Evolutionary conservation across 2,113 vertebrate genomes (phyloP).

Genomic region (Hippoglossus stenolepis): DNA sequence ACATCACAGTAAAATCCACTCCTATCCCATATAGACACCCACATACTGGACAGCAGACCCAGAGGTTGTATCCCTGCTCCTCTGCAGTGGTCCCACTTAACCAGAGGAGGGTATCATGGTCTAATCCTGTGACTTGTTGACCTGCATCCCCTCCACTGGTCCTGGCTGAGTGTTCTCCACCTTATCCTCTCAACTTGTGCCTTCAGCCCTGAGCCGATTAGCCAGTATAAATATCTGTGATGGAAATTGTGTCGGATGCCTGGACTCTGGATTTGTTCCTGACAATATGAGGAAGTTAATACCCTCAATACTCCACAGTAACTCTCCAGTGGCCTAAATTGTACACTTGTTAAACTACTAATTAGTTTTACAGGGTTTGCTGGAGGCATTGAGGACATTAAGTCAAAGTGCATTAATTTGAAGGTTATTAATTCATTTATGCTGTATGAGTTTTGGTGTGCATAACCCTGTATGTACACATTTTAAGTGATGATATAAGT

Average conservation of each 20-base stretch:
- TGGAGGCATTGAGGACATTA: too few relatives aligned
- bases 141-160: neutral
- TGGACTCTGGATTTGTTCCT: neutral
- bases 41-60: too few relatives aligned
- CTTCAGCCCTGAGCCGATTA: constrained; percentile 60
- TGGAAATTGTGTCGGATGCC: neutral
- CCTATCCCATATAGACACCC: neutral
- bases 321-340: too few relatives aligned
- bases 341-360: too few relatives aligned
- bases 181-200: constrained; percentile 15
- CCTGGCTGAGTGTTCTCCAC: neutral
- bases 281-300: constrained; percentile 10
- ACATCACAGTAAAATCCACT: neutral
- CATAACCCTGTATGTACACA: too few relatives aligned
- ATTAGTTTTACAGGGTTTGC: too few relatives aligned
- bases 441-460: too few relatives aligned
- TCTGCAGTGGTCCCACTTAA: constrained; percentile 17
- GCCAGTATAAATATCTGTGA: constrained; percentile 61
- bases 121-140: constrained; percentile 39
- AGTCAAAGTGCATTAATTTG: too few relatives aligned
- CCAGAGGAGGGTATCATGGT: constrained; percentile 21
- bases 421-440: too few relatives aligned
- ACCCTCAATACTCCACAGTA: neutral
- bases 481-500: too few relatives aligned
- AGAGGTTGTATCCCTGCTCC: neutral